Conservation (phyloP, 2,113 vertebrate species). For the Onychostruthus taczanowskii region DNA sequence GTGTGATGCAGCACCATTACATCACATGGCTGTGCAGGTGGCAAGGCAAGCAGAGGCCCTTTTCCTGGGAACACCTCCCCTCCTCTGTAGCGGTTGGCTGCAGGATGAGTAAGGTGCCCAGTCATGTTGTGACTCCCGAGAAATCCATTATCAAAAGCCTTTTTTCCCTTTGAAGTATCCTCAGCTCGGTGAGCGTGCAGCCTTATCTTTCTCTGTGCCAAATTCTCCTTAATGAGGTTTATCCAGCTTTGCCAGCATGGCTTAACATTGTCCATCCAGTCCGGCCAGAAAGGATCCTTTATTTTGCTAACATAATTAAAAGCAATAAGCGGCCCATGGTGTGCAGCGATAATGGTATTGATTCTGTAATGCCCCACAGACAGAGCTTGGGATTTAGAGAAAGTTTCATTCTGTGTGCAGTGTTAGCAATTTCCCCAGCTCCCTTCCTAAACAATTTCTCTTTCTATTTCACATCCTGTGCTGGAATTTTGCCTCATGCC, state of each 20-base stretch:
- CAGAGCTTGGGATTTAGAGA: constrained; percentile 21
- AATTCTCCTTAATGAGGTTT: constrained; percentile 61
- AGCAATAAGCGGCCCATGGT: constrained; percentile 52
- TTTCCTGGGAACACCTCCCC: background rate
- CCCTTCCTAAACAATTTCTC: constrained; percentile 44
- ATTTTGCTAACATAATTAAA: constrained; percentile 62
- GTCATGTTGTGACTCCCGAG: background rate
- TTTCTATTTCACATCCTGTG: constrained; percentile 51
- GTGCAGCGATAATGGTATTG: constrained; percentile 29
- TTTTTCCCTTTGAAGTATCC: constrained; percentile 23
- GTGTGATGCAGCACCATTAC: background rate
- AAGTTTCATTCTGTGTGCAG: constrained; percentile 19
- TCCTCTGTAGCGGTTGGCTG: background rate
- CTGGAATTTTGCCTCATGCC: constrained; percentile 59
- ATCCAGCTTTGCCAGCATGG: constrained; percentile 54
- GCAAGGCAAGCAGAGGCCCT: background rate
- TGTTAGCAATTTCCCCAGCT: constrained; percentile 16
- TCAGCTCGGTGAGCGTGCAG: background rate
- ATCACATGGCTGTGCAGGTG: background rate
- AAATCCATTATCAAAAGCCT: background rate
- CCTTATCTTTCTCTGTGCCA: constrained; percentile 40
- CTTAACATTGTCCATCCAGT: constrained; percentile 55
- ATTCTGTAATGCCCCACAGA: background rate
- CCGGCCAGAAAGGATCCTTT: constrained; percentile 45
- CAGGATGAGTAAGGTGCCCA: background rate